These are phyloP conservation scores for Tetropium fuscum DNA, from an alignment of 2,888 invertebrate species.

Conservation along the genomic window DNA sequence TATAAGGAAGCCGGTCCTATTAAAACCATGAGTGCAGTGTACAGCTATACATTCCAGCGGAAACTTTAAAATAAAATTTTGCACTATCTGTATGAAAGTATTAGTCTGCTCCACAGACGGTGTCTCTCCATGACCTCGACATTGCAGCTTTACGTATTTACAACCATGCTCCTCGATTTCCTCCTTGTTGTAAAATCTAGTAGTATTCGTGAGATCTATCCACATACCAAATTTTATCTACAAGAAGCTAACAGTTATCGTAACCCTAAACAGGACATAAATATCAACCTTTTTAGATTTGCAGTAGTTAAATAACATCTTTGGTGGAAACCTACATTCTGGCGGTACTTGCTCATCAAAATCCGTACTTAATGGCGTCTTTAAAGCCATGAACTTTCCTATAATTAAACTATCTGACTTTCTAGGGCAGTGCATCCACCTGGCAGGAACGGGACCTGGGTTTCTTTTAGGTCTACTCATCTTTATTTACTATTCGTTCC, in stretches of 20 bases:
- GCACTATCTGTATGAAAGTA: conserved; percentile 85
- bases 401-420: conserved; percentile 80
- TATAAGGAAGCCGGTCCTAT: conserved; percentile 96
- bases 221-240: conserved; percentile 92
- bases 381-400: conserved; percentile 92
- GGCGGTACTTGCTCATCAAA: conserved; percentile 90
- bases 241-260: conserved; percentile 14
- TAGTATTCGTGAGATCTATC: conserved; percentile 97
- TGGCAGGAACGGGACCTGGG: conserved; percentile 81
- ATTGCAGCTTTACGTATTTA: conserved; percentile 89
- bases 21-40: conserved; percentile 99
- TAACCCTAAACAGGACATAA: background rate
- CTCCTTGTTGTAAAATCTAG: conserved; percentile 89
- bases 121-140: conserved; percentile 93
- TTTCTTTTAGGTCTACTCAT: conserved; percentile 57
- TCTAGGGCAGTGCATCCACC: conserved; percentile 91
- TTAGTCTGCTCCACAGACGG: conserved; percentile 87
- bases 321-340: conserved; percentile 85
- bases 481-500: conserved; percentile 31
- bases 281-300: conserved; percentile 78
- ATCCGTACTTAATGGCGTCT: conserved; percentile 88
- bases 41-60: conserved; percentile 85
- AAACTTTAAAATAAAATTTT: conserved; percentile 81
- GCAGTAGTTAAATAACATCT: conserved; percentile 86
- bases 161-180: conserved; percentile 82